Percentiles rank a stretch among this genome's conserved stretches.
Conservation (phyloP, 2,113 vertebrate genomes). For the Xenotilapia leptura region DNA sequence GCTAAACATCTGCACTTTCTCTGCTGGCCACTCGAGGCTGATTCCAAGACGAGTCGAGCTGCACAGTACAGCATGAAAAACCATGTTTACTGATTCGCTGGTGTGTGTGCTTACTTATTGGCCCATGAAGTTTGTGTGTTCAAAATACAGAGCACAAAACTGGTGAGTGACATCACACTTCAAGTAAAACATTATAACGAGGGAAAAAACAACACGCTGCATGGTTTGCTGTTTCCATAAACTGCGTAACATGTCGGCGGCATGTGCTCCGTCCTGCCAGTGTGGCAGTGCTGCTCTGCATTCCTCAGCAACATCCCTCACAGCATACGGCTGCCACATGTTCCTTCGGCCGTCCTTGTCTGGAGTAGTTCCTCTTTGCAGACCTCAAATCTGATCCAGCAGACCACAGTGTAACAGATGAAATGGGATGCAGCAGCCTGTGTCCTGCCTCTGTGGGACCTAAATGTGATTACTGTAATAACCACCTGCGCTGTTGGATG, state of each 20-base stretch:
- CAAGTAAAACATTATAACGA: rapidly evolving
- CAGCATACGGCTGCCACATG: constrained; percentile 12
- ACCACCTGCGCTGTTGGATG: neutral
- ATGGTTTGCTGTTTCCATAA: rapidly evolving
- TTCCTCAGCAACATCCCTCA: neutral
- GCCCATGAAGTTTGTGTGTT: neutral
- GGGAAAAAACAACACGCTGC: rapidly evolving
- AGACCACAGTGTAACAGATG: neutral
- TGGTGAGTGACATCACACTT: neutral
- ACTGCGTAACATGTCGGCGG: neutral
- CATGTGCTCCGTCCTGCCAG: neutral
- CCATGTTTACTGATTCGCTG: neutral
- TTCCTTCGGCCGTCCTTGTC: neutral
- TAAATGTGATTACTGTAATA: constrained; percentile 53
- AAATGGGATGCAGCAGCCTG: neutral
- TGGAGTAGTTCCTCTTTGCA: neutral
- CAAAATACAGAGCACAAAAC: neutral
- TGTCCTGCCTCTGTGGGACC: neutral
- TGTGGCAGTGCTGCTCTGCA: neutral
- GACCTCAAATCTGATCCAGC: neutral
- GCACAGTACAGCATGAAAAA: neutral
- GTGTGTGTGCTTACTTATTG: neutral
- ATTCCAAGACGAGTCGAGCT: neutral
- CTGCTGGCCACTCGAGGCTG: neutral
- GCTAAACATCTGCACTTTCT: neutral